Evolutionary conservation across 2,888 invertebrate species (phyloP).

Genomic region (Dioctria rufipes): DNA sequence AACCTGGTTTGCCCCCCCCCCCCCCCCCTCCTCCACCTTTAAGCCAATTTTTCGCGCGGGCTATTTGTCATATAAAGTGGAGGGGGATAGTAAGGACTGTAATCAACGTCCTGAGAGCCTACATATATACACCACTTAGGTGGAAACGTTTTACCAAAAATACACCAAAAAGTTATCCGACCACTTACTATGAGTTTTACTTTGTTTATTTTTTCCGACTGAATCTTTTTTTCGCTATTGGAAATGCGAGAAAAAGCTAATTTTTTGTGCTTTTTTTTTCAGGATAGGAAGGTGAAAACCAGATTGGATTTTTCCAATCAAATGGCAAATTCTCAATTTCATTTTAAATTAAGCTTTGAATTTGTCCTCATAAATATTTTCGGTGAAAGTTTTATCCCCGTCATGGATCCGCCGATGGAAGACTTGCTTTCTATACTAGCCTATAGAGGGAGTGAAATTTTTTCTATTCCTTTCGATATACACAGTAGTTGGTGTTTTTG

Average conservation of each 20-base stretch:
- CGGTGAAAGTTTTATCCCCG: too few species aligned
- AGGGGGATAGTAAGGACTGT: too few species aligned
- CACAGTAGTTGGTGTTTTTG: too few species aligned
- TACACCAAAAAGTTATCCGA: not conserved
- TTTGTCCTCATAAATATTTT: constrained; percentile 34
- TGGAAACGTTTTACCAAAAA: not conserved
- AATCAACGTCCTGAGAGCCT: too few species aligned
- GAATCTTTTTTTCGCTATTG: not conserved
- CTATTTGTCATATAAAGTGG: too few species aligned
- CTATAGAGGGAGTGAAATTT: too few species aligned
- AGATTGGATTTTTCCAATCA: constrained; percentile 47
- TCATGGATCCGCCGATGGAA: too few species aligned
- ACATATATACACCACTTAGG: too few species aligned
- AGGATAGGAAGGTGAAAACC: not conserved
- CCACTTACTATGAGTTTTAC: not conserved
- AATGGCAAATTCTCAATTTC: constrained; percentile 46
- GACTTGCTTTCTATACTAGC: too few species aligned
- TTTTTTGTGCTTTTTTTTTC: not conserved
- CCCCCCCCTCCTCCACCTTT: not conserved
- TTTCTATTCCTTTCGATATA: too few species aligned
- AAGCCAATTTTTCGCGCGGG: too few species aligned
- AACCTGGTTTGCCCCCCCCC: not conserved
- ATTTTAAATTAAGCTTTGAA: constrained; percentile 50
- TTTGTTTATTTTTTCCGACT: not conserved
- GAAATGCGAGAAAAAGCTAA: not conserved